These are phyloP conservation scores for Lipotes vexillifer DNA, from an alignment of 2,113 vertebrate genomes.

Conservation along the genomic window DNA sequence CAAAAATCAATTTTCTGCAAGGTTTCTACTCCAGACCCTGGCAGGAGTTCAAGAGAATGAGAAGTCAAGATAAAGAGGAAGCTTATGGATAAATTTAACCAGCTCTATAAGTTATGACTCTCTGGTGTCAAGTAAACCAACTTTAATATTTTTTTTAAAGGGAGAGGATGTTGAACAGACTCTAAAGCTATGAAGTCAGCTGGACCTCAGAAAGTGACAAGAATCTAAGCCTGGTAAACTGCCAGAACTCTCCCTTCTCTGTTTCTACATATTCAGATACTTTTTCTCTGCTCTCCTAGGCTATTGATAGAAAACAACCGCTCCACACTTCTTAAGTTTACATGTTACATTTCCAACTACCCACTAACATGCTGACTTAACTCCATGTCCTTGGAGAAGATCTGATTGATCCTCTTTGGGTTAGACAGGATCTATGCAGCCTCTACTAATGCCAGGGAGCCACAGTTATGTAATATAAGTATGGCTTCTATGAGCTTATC, in stretches of 20 bases:
- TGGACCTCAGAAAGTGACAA: conserved; percentile 25
- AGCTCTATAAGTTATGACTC: conserved; percentile 23
- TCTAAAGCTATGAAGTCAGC: not conserved
- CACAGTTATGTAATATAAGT: not conserved
- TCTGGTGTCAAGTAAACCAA: conserved; percentile 34
- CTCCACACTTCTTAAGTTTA: not conserved
- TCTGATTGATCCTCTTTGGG: not conserved
- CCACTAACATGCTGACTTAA: not conserved
- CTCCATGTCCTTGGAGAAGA: not conserved
- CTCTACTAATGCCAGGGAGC: not conserved
- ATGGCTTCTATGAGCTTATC: not conserved
- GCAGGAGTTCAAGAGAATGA: conserved; percentile 36
- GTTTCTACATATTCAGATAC: not conserved
- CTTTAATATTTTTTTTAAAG: not conserved
- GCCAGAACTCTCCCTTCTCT: conserved; percentile 25
- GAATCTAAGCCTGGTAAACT: conserved; percentile 13
- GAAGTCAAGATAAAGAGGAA: conserved; percentile 45
- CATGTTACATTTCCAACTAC: not conserved
- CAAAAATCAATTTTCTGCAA: conserved; percentile 34
- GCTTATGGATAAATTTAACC: not conserved
- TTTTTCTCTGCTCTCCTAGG: conserved; percentile 4
- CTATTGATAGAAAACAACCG: not conserved
- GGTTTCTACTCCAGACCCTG: conserved; percentile 39
- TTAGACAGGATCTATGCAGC: not conserved
- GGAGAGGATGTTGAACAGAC: not conserved